phyloP scores from a whole-genome alignment of 2,113 vertebrate genomes.

The Corydoras maculifer region DNA sequence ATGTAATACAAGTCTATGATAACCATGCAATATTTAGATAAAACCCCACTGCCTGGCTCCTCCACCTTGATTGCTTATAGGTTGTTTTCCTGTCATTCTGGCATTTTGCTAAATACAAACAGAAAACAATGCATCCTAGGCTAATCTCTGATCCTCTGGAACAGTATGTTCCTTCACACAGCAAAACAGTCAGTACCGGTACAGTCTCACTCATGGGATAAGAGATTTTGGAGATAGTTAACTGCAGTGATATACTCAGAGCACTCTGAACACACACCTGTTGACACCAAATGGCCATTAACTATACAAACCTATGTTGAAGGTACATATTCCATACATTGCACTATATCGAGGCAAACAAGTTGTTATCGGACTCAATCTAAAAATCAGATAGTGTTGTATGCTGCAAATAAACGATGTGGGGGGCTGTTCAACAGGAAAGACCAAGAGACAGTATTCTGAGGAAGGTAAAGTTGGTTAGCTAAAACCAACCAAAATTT shows the following conservation, averaged over 20 bases:
- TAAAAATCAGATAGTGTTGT: slow-evolving; percentile 39
- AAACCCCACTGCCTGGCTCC: slow-evolving; percentile 2
- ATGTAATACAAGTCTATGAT: too few relatives aligned
- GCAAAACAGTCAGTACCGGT: slow-evolving; percentile 44
- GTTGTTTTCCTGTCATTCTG: slow-evolving; percentile 60
- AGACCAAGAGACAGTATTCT: slow-evolving; percentile 55
- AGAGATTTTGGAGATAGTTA: slow-evolving; percentile 59
- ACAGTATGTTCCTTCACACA: slow-evolving; percentile 62
- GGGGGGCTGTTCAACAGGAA: slow-evolving; percentile 55
- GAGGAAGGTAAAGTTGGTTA: slow-evolving; percentile 32
- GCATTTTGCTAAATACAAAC: slow-evolving; percentile 63
- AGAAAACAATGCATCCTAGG: slow-evolving; percentile 61
- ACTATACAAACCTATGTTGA: not conserved
- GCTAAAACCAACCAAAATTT: slow-evolving; percentile 15
- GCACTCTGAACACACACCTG: slow-evolving; percentile 29
- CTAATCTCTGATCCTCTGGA: slow-evolving; percentile 68
- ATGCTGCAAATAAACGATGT: slow-evolving; percentile 56
- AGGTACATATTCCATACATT: not conserved
- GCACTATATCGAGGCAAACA: not conserved
- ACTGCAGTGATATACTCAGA: slow-evolving; percentile 53
- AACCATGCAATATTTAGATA: too few relatives aligned
- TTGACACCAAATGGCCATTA: not conserved
- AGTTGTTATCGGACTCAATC: not conserved
- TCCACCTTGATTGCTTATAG: slow-evolving; percentile 60
- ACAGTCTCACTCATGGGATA: slow-evolving; percentile 54